phyloP scores from a whole-genome alignment of 2,113 vertebrate species.

The Hiodon alosoides region DNA sequence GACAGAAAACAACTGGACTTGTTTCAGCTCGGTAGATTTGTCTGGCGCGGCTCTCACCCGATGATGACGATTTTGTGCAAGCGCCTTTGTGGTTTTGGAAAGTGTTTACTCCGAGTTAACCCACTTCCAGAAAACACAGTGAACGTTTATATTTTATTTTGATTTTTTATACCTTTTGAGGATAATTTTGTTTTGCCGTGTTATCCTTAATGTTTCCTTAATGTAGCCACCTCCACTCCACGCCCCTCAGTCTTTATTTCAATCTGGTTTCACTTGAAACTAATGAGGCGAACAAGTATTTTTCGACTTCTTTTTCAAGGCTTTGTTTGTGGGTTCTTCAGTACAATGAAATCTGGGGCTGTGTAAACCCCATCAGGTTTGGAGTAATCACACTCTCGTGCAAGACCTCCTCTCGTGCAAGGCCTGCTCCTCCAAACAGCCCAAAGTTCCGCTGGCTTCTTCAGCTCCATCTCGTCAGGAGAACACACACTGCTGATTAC shows the following conservation, averaged over 20 bases:
- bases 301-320: not conserved
- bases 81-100: slow-evolving; percentile 8
- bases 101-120: not conserved
- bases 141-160: not conserved
- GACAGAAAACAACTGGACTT: slow-evolving; percentile 10
- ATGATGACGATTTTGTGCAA: slow-evolving; percentile 7
- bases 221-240: not conserved
- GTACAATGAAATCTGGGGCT: slow-evolving; percentile 11
- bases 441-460: no score
- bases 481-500: no score
- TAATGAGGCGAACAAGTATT: slow-evolving; percentile 25
- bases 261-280: slow-evolving; percentile 27
- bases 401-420: not conserved
- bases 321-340: slow-evolving; percentile 26
- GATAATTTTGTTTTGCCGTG: slow-evolving; percentile 1
- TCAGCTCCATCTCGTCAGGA: no score
- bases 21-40: not conserved
- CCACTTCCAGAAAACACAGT: slow-evolving; percentile 6
- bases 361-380: slow-evolving; percentile 12
- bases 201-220: slow-evolving; percentile 24
- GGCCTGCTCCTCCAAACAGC: no score
- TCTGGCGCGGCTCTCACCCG: not conserved
- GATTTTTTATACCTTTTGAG: not conserved
- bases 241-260: slow-evolving; percentile 20
- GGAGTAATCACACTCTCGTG: not conserved